Percentiles rank a stretch among this genome's conserved stretches.
Conservation (phyloP, 2,113 vertebrate species). For the Rafetus swinhoei region DNA sequence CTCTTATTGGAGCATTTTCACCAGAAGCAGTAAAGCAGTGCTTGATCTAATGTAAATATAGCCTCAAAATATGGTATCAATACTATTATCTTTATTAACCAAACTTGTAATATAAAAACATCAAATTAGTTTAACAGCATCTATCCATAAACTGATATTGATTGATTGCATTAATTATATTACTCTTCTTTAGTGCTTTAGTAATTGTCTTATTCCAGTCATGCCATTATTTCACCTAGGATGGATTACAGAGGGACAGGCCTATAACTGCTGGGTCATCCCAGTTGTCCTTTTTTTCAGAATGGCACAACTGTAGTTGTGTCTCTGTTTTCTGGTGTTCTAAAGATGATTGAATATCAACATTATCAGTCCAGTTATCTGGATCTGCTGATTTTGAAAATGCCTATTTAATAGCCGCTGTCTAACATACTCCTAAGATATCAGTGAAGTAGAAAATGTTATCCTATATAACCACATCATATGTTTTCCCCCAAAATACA, state of each 20-base stretch:
- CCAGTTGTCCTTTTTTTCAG: background rate
- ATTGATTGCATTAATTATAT: background rate
- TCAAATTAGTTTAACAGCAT: background rate
- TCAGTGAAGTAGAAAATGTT: background rate
- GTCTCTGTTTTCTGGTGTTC: background rate
- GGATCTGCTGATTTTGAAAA: background rate
- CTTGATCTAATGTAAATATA: background rate
- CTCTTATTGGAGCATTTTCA: background rate
- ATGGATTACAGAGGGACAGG: background rate
- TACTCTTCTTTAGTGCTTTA: background rate
- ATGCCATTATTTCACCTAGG: background rate
- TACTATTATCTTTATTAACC: background rate
- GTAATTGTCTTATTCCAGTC: background rate
- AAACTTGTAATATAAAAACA: background rate
- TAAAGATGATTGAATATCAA: background rate
- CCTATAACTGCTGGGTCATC: background rate
- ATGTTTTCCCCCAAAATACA: background rate
- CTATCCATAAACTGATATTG: background rate
- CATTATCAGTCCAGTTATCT: background rate
- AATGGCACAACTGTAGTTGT: background rate
- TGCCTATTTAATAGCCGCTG: background rate
- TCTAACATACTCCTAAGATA: background rate
- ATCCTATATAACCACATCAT: background rate
- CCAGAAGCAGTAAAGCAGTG: background rate
- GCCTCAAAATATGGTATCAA: background rate